Percentiles rank a stretch among this genome's conserved stretches.
Evolutionary conservation across 2,888 invertebrate genomes (phyloP).

Genomic region (Pollenia angustigena): DNA sequence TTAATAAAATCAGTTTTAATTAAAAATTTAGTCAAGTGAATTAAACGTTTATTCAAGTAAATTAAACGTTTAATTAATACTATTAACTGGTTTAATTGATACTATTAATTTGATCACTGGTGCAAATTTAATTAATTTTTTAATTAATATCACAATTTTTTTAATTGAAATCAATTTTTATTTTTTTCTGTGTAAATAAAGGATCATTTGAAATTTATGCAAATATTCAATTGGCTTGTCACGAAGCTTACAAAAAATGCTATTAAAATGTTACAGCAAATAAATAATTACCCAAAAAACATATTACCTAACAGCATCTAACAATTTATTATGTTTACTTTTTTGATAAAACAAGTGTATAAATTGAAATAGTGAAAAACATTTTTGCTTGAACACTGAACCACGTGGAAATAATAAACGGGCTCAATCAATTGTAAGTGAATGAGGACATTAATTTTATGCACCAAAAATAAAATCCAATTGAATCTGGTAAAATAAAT

Average conservation of each 20-base stretch:
- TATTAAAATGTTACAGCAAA: conserved; percentile 20
- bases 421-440: conserved; percentile 22
- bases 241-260: not conserved
- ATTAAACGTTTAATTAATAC: too few species aligned
- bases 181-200: too few species aligned
- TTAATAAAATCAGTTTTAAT: too few species aligned
- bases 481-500: not conserved
- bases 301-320: not conserved
- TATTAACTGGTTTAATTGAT: too few species aligned
- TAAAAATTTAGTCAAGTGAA: too few species aligned
- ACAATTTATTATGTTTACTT: not conserved
- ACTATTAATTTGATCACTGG: too few species aligned
- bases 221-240: conserved; percentile 59
- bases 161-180: too few species aligned
- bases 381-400: not conserved
- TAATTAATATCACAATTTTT: too few species aligned
- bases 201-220: conserved; percentile 65
- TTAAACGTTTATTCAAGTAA: too few species aligned
- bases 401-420: conserved; percentile 20
- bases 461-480: conserved; percentile 1
- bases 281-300: conserved; percentile 3
- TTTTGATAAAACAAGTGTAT: not conserved
- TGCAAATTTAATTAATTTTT: too few species aligned
- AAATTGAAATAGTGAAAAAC: conserved; percentile 1
- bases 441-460: conserved; percentile 28